Percentiles rank a stretch among this genome's conserved stretches.
Conservation (phyloP, 2,113 vertebrate species). For the Periophthalmodon schlosseri region DNA sequence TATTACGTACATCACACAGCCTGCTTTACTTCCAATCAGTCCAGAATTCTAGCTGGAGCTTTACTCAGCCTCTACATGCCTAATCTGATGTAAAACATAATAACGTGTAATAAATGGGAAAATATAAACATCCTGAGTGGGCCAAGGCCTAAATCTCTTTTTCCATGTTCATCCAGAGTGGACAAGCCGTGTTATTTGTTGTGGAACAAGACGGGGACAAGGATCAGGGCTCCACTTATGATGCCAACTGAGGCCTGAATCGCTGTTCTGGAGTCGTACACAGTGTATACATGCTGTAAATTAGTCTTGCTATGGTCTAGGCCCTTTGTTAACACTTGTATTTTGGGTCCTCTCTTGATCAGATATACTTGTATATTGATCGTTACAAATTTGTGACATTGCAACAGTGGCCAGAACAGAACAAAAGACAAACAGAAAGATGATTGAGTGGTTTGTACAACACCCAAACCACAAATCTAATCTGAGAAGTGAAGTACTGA, state of each 20-base stretch:
- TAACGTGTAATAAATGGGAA: conserved; percentile 62
- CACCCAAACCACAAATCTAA: background rate
- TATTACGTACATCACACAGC: conserved; percentile 62
- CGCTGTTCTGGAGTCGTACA: conserved; percentile 69
- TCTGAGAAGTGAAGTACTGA: background rate
- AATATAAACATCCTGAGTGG: conserved; percentile 66
- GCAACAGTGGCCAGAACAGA: conserved; percentile 54
- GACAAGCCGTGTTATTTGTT: conserved; percentile 78
- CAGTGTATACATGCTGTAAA: conserved; percentile 75
- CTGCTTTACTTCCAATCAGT: conserved; percentile 72
- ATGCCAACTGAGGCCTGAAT: conserved; percentile 63
- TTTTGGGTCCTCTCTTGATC: conserved; percentile 57
- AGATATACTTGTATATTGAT: conserved; percentile 72
- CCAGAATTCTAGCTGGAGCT: conserved; percentile 60
- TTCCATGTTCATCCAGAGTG: conserved; percentile 70
- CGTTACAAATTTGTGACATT: conserved; percentile 65
- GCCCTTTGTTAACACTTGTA: conserved; percentile 77
- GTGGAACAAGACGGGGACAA: conserved; percentile 73
- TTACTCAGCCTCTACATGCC: conserved; percentile 64
- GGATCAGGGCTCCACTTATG: conserved; percentile 65
- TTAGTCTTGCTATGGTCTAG: conserved; percentile 43
- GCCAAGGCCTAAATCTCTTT: conserved; percentile 71
- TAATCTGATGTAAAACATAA: conserved; percentile 77
- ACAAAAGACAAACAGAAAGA: conserved; percentile 45
- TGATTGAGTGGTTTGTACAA: conserved; percentile 30